phyloP scores from a whole-genome alignment of 2,797 vertebrate genomes.

The Gymnocypris eckloni region DNA sequence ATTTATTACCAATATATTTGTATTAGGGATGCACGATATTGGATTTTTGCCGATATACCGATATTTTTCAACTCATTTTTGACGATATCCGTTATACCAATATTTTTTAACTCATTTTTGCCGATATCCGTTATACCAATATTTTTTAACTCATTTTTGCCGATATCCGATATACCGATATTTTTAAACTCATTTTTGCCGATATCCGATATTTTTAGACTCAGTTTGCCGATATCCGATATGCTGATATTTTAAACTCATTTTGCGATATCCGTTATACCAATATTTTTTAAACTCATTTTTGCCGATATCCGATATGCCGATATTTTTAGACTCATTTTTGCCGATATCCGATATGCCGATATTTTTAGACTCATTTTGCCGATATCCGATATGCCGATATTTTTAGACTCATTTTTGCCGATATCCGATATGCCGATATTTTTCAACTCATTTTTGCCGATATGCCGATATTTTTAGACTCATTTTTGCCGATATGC shows the following conservation, averaged over 20 bases:
- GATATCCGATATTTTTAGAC: not conserved
- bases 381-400: not conserved
- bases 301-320: not conserved
- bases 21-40: not conserved
- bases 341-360: not conserved
- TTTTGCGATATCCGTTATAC: not conserved
- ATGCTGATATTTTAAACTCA: not conserved
- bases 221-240: not conserved
- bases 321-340: not conserved
- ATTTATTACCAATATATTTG: not conserved
- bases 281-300: not conserved
- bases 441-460: no score
- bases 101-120: not conserved
- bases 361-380: not conserved
- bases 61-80: not conserved
- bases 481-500: no score
- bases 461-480: no score
- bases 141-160: not conserved
- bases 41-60: not conserved
- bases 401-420: no score
- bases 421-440: no score
- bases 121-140: not conserved
- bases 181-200: not conserved
- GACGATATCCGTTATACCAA: not conserved
- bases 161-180: not conserved